phyloP scores from a whole-genome alignment of 2,888 invertebrate genomes.

The Ctena decussata region DNA sequence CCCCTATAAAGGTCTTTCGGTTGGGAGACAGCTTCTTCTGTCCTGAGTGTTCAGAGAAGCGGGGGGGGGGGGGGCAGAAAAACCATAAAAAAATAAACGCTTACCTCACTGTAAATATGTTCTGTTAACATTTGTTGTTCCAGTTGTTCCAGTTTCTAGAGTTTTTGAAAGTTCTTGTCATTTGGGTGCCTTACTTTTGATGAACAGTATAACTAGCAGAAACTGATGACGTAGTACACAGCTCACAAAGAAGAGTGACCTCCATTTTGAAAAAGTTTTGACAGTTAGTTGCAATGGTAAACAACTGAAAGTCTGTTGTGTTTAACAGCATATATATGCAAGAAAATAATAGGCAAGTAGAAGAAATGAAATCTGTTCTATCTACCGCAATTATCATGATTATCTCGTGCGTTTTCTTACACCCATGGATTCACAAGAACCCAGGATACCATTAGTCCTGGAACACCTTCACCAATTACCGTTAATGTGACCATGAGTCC shows the following conservation, averaged over 20 bases:
- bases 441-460: neutral
- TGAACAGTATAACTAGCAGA: neutral
- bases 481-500: too few relatives aligned
- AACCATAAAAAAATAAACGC: neutral
- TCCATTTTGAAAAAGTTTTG: neutral
- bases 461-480: too few relatives aligned
- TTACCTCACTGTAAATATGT: neutral
- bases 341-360: neutral
- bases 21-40: neutral
- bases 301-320: neutral
- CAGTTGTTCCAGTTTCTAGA: neutral
- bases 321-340: neutral
- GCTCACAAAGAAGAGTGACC: neutral
- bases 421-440: neutral
- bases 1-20: neutral
- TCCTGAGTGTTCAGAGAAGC: neutral
- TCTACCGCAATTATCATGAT: neutral
- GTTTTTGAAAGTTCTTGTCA: neutral
- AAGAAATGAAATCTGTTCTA: neutral
- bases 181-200: neutral
- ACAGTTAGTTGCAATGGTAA: neutral
- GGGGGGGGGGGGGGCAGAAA: neutral
- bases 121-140: neutral
- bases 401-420: neutral
- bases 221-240: neutral